These are phyloP conservation scores for Apodemus speciosus DNA, from an alignment of 2,113 vertebrate species.

Conservation along the genomic window DNA sequence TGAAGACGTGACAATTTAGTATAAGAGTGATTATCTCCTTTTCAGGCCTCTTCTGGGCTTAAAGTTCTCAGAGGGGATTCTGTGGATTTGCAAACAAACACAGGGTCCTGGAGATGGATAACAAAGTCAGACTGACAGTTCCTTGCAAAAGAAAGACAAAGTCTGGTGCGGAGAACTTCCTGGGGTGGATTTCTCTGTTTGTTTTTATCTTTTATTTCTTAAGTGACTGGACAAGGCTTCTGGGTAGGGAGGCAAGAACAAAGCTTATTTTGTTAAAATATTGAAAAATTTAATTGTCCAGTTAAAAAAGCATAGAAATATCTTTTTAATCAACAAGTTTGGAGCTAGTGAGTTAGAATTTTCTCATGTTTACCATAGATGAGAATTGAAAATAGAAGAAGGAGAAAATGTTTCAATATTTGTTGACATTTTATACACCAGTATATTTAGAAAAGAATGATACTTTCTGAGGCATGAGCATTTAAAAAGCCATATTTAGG, in stretches of 20 bases:
- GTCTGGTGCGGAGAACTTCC: constrained; percentile 72
- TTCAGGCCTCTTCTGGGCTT: constrained; percentile 52
- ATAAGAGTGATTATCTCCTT: constrained; percentile 67
- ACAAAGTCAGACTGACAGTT: constrained; percentile 61
- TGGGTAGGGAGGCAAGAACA: not conserved
- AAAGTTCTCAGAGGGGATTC: constrained; percentile 58
- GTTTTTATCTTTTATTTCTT: constrained; percentile 28
- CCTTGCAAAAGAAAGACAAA: constrained; percentile 72
- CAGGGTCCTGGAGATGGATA: not conserved
- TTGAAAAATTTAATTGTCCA: not conserved
- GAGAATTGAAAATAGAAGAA: not conserved
- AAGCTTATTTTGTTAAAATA: constrained; percentile 19
- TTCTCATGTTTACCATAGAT: not conserved
- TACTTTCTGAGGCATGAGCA: not conserved
- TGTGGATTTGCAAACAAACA: constrained; percentile 74
- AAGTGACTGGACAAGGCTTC: not conserved
- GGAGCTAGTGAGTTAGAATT: not conserved
- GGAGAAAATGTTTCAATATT: not conserved
- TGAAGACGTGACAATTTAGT: constrained; percentile 73
- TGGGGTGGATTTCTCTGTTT: constrained; percentile 17
- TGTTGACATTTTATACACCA: not conserved
- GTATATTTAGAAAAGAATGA: not conserved
- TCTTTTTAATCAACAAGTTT: not conserved
- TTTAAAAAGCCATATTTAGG: not conserved
- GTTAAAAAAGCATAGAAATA: not conserved